These are phyloP conservation scores for Callinectes sapidus DNA, from an alignment of 2,888 invertebrate species.

Conservation along the genomic window DNA sequence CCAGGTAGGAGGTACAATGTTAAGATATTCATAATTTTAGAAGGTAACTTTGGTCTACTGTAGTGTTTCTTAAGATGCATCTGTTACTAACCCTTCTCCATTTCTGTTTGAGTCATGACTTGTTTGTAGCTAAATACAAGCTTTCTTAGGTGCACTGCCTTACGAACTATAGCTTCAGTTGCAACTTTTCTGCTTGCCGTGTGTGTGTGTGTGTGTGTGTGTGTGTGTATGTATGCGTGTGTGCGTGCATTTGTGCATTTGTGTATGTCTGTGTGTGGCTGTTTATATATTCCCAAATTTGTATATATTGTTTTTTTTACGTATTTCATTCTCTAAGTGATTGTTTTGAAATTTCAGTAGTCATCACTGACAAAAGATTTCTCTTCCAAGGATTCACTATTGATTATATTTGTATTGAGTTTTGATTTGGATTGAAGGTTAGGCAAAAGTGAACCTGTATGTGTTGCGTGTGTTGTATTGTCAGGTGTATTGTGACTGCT, in stretches of 20 bases:
- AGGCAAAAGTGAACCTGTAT: background rate
- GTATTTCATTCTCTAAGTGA: background rate
- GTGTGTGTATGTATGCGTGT: background rate
- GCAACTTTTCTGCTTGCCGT: background rate
- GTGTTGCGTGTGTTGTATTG: background rate
- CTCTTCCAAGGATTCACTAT: background rate
- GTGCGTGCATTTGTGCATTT: too few species aligned
- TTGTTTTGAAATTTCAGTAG: background rate
- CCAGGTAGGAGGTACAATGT: conserved; percentile 39
- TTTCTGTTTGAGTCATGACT: background rate
- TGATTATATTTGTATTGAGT: background rate
- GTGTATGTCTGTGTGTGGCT: background rate
- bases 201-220: background rate
- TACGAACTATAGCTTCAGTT: background rate
- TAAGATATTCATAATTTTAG: background rate
- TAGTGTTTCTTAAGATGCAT: background rate
- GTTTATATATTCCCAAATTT: background rate
- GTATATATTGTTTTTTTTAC: background rate
- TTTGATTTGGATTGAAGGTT: background rate
- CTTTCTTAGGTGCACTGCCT: background rate
- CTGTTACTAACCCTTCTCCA: background rate
- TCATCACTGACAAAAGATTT: background rate
- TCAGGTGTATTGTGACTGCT: background rate
- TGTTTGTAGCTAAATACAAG: background rate
- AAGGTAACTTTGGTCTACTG: background rate